Conservation (phyloP, 64 coral and sea anemone genomes). For the Montipora capricornis region DNA sequence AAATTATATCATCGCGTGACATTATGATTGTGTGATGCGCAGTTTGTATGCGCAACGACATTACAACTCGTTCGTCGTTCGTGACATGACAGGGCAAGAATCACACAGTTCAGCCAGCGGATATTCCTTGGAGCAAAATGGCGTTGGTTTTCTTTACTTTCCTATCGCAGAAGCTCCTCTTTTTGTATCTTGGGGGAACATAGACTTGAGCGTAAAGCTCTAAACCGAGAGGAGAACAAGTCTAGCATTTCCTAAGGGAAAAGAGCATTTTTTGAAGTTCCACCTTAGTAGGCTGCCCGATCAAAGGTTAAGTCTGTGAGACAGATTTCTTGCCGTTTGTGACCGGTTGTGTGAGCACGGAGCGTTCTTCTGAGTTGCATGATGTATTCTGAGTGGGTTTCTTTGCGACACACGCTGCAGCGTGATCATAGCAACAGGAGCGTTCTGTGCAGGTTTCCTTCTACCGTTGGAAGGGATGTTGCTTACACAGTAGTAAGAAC, state of each 20-base stretch:
- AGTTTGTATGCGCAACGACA: too few relatives aligned
- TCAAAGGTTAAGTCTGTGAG: neutral
- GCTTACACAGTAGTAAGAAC: constrained; percentile 80
- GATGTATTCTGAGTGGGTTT: constrained; percentile 99
- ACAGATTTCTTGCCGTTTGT: too few relatives aligned
- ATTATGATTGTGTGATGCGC: too few relatives aligned
- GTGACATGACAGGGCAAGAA: too few relatives aligned
- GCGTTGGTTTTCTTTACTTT: neutral
- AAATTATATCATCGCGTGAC: too few relatives aligned
- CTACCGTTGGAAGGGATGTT: constrained; percentile 81
- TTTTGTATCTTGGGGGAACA: too few relatives aligned
- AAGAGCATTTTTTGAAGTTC: neutral
- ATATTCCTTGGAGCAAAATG: neutral
- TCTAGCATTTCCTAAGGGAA: neutral
- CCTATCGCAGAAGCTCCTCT: too few relatives aligned
- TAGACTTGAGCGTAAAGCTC: neutral
- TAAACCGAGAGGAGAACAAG: neutral
- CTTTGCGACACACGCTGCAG: constrained; percentile 73
- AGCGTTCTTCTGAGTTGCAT: neutral
- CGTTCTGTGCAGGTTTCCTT: constrained; percentile 81
- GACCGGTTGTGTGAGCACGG: too few relatives aligned
- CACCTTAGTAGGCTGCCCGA: neutral
- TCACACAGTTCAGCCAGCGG: too few relatives aligned
- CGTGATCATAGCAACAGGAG: constrained; percentile 79
- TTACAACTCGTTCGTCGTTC: too few relatives aligned